Evolutionary conservation across 2,888 invertebrate species (phyloP).

Genomic region (Polydrusus pterygomalis): DNA sequence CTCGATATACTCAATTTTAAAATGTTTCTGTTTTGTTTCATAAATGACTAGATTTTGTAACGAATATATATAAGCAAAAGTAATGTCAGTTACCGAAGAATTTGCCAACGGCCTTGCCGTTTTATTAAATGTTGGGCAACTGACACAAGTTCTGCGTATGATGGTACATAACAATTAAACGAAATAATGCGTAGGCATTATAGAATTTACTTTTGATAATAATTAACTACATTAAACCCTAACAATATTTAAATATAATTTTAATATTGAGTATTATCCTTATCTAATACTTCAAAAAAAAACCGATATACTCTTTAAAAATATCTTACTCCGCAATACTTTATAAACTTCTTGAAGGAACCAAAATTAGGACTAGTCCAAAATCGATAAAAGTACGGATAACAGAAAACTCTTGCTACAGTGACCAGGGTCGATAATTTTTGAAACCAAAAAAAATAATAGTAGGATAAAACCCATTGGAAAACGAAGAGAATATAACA

Average conservation of each 20-base stretch:
- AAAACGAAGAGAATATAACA: too few relatives aligned
- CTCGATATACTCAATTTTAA: slow-evolving; percentile 35
- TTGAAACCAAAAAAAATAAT: too few relatives aligned
- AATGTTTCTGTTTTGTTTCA: slow-evolving; percentile 36
- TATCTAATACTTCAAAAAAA: slow-evolving; percentile 14
- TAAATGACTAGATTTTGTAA: slow-evolving; percentile 47
- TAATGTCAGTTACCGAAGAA: too few relatives aligned
- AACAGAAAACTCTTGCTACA: not conserved
- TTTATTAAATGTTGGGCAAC: too few relatives aligned
- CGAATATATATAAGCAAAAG: not conserved
- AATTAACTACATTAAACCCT: not conserved
- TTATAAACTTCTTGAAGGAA: slow-evolving; percentile 16
- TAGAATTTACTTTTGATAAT: too few relatives aligned
- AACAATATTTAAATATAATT: slow-evolving; percentile 8
- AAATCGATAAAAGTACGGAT: slow-evolving; percentile 10
- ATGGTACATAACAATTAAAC: too few relatives aligned
- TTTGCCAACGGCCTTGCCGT: too few relatives aligned
- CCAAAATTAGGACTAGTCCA: slow-evolving; percentile 26
- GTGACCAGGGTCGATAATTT: too few relatives aligned
- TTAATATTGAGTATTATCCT: slow-evolving; percentile 33
- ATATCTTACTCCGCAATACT: slow-evolving; percentile 22
- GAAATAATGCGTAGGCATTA: too few relatives aligned
- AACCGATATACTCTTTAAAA: not conserved
- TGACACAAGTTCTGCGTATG: too few relatives aligned
- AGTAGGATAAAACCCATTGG: too few relatives aligned